Percentiles rank a stretch among this genome's conserved stretches.
Evolutionary conservation across 2,797 vertebrate genomes (phyloP).

Genomic region (Mareca strepera): DNA sequence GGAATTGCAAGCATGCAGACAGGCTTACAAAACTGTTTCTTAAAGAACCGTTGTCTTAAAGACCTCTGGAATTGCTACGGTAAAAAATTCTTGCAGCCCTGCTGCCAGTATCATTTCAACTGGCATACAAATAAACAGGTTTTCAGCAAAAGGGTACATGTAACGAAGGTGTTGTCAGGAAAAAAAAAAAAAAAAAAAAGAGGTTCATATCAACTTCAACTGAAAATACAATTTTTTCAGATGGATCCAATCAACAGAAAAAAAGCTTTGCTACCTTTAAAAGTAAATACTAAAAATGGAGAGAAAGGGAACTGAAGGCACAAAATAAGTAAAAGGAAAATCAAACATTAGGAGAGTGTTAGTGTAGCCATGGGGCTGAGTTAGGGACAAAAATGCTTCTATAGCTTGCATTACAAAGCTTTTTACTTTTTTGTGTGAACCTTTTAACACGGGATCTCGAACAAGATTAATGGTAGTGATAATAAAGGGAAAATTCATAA

Average conservation of each 20-base stretch:
- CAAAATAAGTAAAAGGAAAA: background rate
- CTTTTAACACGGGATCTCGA: background rate
- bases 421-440: background rate
- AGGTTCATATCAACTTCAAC: background rate
- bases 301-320: background rate
- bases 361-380: background rate
- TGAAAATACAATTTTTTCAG: background rate
- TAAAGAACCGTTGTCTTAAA: background rate
- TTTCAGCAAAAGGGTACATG: background rate
- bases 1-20: background rate
- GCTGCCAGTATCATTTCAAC: background rate
- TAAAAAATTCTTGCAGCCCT: background rate
- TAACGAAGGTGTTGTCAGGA: background rate
- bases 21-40: background rate
- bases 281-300: background rate
- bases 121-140: background rate
- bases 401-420: background rate
- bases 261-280: background rate
- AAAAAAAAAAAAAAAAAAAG: background rate
- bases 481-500: background rate
- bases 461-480: background rate
- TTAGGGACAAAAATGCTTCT: background rate
- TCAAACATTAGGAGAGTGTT: background rate
- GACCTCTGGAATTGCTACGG: background rate
- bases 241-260: background rate